Conservation (phyloP, 2,113 vertebrate genomes). For the Pogonocichla stellata region DNA sequence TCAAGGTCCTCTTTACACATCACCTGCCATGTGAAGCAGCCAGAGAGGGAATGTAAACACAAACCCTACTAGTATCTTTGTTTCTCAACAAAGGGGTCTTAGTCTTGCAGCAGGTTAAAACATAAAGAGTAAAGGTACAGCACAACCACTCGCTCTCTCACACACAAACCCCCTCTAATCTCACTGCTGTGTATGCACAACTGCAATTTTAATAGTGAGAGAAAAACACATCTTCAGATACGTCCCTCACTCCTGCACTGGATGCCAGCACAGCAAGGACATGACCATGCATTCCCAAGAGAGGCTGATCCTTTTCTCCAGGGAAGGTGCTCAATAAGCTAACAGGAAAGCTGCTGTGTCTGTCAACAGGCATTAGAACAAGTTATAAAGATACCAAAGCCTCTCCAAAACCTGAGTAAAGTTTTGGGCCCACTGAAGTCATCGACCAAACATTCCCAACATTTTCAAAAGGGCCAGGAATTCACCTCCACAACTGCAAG, state of each 20-base stretch:
- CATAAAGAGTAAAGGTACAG: not conserved
- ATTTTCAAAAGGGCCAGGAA: not conserved
- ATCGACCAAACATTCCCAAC: not conserved
- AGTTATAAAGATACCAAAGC: not conserved
- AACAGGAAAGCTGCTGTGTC: not conserved
- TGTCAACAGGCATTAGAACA: not conserved
- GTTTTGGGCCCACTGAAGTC: not conserved
- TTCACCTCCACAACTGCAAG: not conserved
- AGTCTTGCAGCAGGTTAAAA: not conserved
- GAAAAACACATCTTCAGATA: not conserved
- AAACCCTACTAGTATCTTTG: not conserved
- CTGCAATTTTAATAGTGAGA: not conserved
- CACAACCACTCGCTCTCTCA: not conserved
- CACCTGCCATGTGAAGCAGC: not conserved
- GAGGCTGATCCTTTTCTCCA: not conserved
- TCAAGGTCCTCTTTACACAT: not conserved
- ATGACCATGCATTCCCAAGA: not conserved
- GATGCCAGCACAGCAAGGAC: not conserved
- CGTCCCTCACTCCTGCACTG: not conserved
- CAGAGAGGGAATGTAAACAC: slow-evolving; percentile 7
- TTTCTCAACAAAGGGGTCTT: not conserved
- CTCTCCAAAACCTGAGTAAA: not conserved
- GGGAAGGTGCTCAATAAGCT: not conserved
- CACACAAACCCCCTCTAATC: not conserved
- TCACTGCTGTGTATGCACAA: not conserved